Evolutionary conservation across 2,888 invertebrate genomes (phyloP), one percentile per base, ranked within the genome.

Genomic region (Hydropsyche betteni): DNA sequence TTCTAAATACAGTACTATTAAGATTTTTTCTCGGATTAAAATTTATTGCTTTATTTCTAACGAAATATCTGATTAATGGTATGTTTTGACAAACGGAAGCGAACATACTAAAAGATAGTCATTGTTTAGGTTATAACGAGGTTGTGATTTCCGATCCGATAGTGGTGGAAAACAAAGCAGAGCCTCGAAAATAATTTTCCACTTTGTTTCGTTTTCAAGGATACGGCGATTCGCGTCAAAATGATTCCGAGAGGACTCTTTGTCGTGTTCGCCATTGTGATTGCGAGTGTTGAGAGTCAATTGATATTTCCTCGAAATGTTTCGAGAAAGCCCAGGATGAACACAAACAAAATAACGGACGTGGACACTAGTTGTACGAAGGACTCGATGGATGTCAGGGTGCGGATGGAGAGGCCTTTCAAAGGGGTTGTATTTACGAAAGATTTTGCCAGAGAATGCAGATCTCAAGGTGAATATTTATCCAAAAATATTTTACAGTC

Each of bases 381-480:
- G 75, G 87, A 88, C 74, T 84, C 88, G 74, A 86, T 93, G 81
- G 90, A 90, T 76, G 88, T 92, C 77, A 87, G 89, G 74, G 82
- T 93, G 12, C 85, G 86, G 69, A 86, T 92, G 87, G 87, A 88
- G 74, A 85, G 87, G 79, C 88, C 90, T 0, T 94, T 94, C 84
- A 91, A 91, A 80, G 94, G 94, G 6, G 83, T 92, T 6, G 85
- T 93, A 50, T 93, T 93, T 81, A 92, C 93, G 78, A 92, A 91
- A 84, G 93, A 93, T 80, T 93, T 93, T 83, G 90, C 92, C 0
- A 88, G 91, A 77, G 92, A 92, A 82, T 94, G 94, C 81, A 87
- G 89, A 38, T 85, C 88, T 10, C 87, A 89, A 81, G 93, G 93
- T 85, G 82, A 82, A 83, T 75, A 36, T 6, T 24, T 16, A 64